Percentiles rank a stretch among this genome's conserved stretches.
These are phyloP conservation scores for Hydractinia echinata DNA, from an alignment of 30 jellyfish, hydroid and myxozoan species.

Conservation along the genomic window DNA sequence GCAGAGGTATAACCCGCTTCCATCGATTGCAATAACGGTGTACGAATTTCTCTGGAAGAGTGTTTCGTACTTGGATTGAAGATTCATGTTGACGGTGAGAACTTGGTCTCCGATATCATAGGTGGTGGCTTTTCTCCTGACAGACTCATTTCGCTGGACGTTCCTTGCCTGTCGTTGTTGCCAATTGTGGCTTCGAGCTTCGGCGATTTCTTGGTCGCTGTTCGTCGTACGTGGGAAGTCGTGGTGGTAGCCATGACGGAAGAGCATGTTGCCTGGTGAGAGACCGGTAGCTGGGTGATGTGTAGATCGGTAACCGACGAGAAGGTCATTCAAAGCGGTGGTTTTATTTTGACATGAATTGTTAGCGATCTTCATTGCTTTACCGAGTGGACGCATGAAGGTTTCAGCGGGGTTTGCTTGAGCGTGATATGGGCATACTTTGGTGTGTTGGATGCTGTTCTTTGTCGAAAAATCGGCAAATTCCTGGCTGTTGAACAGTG, in stretches of 20 bases:
- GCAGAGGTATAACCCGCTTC: too few species aligned
- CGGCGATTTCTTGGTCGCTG: background rate
- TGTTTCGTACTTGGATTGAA: too few species aligned
- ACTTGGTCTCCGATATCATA: background rate
- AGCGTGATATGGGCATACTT: background rate
- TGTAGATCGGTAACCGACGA: background rate
- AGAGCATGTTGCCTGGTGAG: background rate
- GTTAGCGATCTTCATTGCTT: slow-evolving; percentile 23
- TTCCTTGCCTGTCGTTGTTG: background rate
- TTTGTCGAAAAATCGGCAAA: background rate
- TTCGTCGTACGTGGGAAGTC: background rate
- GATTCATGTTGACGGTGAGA: too few species aligned
- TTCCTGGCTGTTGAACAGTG: background rate
- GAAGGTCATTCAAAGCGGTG: background rate
- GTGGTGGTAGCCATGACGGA: background rate
- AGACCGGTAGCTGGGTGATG: background rate
- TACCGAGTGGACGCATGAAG: slow-evolving; percentile 13
- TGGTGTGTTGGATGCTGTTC: background rate
- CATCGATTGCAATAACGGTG: too few species aligned
- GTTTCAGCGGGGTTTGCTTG: slow-evolving; percentile 2
- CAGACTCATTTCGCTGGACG: background rate
- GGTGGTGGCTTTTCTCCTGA: background rate
- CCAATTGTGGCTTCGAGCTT: background rate
- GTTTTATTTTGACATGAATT: background rate
- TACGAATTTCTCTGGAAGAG: too few species aligned